Percentiles rank a stretch among this genome's conserved stretches.
phyloP scores from a whole-genome alignment of 2,113 vertebrate species.

The Oncorhynchus gorbuscha region DNA sequence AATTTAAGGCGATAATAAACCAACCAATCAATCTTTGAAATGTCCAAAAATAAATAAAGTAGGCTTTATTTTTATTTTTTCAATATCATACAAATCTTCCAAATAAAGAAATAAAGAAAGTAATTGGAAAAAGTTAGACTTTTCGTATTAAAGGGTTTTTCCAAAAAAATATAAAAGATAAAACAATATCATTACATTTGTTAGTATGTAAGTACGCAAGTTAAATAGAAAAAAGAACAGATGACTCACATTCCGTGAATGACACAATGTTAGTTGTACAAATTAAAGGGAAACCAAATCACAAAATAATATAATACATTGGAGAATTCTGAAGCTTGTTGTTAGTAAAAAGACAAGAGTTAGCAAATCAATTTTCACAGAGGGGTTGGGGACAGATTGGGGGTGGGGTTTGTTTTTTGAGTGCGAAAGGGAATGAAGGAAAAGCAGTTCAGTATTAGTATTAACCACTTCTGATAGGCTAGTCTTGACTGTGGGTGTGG shows the following conservation, averaged over 20 bases:
- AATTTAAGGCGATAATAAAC: conserved; percentile 37
- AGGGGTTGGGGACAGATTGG: conserved; percentile 15
- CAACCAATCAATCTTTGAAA: conserved; percentile 40
- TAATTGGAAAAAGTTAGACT: conserved; percentile 31
- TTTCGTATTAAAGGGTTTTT: conserved; percentile 52
- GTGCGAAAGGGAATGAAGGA: conserved; percentile 62
- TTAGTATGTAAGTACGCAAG: conserved; percentile 76
- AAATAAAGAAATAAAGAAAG: conserved; percentile 81
- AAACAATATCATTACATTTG: conserved; percentile 72
- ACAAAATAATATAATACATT: conserved; percentile 67
- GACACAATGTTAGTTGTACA: conserved; percentile 85
- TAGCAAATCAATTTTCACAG: conserved; percentile 74
- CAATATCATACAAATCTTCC: conserved; percentile 54
- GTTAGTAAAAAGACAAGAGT: conserved; percentile 90
- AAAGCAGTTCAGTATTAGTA: conserved; percentile 72
- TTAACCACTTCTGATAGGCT: conserved; percentile 65
- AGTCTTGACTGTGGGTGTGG: conserved; percentile 47
- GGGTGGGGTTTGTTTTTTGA: conserved; percentile 48
- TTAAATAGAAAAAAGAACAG: conserved; percentile 76
- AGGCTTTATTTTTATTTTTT: conserved; percentile 20
- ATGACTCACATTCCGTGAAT: conserved; percentile 74
- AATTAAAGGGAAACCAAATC: conserved; percentile 68
- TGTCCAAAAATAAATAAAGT: conserved; percentile 27
- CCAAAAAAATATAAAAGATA: conserved; percentile 45
- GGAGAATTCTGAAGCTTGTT: conserved; percentile 72